Base-by-base conservation (phyloP, 2,888 invertebrate species). In the Nemotelus pantherinus region DNA sequence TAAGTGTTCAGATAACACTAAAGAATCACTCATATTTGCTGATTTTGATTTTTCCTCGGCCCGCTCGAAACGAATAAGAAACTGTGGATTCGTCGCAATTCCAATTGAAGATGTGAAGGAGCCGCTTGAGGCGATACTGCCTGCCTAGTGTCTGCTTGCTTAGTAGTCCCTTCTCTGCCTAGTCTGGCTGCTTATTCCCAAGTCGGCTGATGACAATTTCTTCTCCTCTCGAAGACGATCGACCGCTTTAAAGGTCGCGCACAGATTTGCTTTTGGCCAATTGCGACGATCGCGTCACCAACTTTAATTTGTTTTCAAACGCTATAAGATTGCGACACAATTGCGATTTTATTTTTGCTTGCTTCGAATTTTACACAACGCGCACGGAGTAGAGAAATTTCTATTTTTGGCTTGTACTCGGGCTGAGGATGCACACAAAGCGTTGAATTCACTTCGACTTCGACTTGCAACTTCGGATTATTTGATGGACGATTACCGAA, bases 1-100 rank as follows among this genome's bases (percentile, higher is more conserved):
- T 82, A 84, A 85, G 82, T 84, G 84, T 85, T 85, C 84, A 83
- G 82, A 84, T 83, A 83, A 83, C 81, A 63, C 67, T 74, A 81
- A 81, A 80, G 77, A 77, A 70, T 82, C 84, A 83, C 82, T 82
- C 84, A 85, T 85, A 83, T 83, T 84, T 83, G 81, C 80, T 67
- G 80, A 79, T 72, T 74, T 60, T 41, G 44, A 39, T 77, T 50
- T 75, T 71, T 1, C 43, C 47, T 39, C 25, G 25, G 25, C 25
- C 25, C 25, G 25, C 25, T 60, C 47, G 48, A 47, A 10, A 4
- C 74, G 58, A 50, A 9, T 10, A 9, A 50, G 63, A 74, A 48
- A 53, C 44, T 53, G 44, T 41, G 2, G 41, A 60, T 48, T 71
- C 57, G 43, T 43, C 63, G 25, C 43, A 43, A 63, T 7, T 9